Evolutionary conservation across 2,797 vertebrate species (phyloP).

Genomic region (Schizothorax lantsangensis): DNA sequence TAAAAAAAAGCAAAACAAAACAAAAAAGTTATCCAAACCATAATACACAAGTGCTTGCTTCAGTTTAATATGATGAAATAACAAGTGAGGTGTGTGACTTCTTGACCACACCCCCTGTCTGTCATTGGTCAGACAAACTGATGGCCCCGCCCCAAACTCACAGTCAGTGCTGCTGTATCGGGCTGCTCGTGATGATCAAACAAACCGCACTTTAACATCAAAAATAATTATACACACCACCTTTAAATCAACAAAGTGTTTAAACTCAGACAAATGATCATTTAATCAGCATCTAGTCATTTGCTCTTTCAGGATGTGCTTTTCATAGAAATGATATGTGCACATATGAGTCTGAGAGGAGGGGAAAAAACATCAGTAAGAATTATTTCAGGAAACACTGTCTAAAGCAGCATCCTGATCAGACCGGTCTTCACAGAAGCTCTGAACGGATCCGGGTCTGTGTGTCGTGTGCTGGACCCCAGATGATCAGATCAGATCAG

Average conservation of each 20-base stretch:
- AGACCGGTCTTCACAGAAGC: slow-evolving; percentile 62
- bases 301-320: neutral
- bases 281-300: neutral
- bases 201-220: neutral
- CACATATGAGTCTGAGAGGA: neutral
- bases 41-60: neutral
- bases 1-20: no score
- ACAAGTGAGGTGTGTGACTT: neutral
- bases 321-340: neutral
- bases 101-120: neutral
- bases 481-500: slow-evolving; percentile 73
- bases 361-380: neutral
- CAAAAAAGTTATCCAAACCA: neutral
- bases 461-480: slow-evolving; percentile 46
- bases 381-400: slow-evolving; percentile 10
- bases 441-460: slow-evolving; percentile 46
- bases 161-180: neutral
- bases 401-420: slow-evolving; percentile 61
- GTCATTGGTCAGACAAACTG: neutral
- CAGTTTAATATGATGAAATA: neutral
- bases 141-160: neutral
- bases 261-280: neutral
- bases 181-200: neutral
- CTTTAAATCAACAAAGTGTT: neutral
- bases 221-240: neutral